Evolutionary conservation across 2,888 invertebrate species (phyloP).

Genomic region (Leucania comma): DNA sequence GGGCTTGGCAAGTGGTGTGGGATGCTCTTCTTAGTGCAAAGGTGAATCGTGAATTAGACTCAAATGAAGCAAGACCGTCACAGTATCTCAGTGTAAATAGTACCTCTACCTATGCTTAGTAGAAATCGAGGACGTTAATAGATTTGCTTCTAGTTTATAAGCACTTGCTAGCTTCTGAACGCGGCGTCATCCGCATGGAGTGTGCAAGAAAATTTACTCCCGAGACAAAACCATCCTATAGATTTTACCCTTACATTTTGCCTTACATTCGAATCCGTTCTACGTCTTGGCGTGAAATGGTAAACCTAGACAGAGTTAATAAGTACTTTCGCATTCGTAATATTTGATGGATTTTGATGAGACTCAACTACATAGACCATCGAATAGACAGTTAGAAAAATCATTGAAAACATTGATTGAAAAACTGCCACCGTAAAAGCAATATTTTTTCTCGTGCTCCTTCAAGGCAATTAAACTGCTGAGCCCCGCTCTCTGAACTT

Average conservation of each 20-base stretch:
- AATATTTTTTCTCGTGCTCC: not conserved
- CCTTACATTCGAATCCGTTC: not conserved
- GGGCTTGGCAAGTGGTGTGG: not conserved
- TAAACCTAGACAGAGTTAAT: not conserved
- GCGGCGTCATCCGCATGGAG: too few species aligned
- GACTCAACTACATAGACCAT: not conserved
- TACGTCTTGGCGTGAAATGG: too few species aligned
- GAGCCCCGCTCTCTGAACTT: constrained; percentile 21
- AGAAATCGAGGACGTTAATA: too few species aligned
- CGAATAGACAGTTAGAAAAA: not conserved
- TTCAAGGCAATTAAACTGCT: constrained; percentile 11
- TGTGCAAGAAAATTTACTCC: too few species aligned
- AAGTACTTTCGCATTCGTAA: not conserved
- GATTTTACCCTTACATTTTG: not conserved
- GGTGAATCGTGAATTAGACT: not conserved
- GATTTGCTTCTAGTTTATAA: too few species aligned
- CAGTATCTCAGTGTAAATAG: too few species aligned
- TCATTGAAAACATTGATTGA: not conserved
- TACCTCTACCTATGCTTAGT: too few species aligned
- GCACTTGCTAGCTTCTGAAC: too few species aligned
- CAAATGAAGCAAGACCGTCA: not conserved
- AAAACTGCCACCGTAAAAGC: not conserved
- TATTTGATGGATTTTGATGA: not conserved
- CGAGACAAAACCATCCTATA: too few species aligned
- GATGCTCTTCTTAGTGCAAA: constrained; percentile 7